Evolutionary conservation across 2,113 vertebrate species (phyloP).

Genomic region (Crotalus horridus): DNA sequence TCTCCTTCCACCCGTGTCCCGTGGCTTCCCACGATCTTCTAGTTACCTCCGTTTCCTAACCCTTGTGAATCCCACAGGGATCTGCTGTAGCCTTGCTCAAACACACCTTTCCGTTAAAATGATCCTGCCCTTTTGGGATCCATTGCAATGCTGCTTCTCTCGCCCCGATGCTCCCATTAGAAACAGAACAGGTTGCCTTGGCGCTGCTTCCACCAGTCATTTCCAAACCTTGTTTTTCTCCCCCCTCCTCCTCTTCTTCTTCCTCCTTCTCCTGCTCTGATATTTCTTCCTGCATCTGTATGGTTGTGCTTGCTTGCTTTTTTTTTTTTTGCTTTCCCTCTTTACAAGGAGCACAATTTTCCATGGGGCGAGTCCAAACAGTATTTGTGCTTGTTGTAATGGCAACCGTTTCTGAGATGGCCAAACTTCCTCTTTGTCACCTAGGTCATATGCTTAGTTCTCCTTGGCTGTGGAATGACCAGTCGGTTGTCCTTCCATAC

Average conservation of each 20-base stretch:
- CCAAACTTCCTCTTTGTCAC: slow-evolving; percentile 36
- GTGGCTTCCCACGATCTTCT: slow-evolving; percentile 35
- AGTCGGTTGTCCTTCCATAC: neutral
- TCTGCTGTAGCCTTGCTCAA: slow-evolving; percentile 49
- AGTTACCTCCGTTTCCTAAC: slow-evolving; percentile 18
- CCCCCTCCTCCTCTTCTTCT: neutral
- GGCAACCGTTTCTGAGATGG: slow-evolving; percentile 58
- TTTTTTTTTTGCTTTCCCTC: slow-evolving; percentile 28
- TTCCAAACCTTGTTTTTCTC: slow-evolving; percentile 24
- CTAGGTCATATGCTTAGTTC: slow-evolving; percentile 3
- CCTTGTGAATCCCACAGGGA: slow-evolving; percentile 45
- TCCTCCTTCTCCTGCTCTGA: neutral
- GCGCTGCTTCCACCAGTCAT: slow-evolving; percentile 37
- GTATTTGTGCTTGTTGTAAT: slow-evolving; percentile 28
- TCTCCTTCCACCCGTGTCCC: slow-evolving; percentile 61
- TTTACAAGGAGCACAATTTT: slow-evolving; percentile 18
- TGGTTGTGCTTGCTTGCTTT: neutral
- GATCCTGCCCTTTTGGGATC: slow-evolving; percentile 3
- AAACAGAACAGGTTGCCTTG: slow-evolving; percentile 11
- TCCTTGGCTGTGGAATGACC: neutral
- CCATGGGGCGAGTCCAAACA: neutral
- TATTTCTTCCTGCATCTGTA: slow-evolving; percentile 14
- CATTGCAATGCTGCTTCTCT: slow-evolving; percentile 27
- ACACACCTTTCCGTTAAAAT: slow-evolving; percentile 40
- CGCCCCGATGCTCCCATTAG: slow-evolving; percentile 9